These are phyloP conservation scores for Camponotus vicinus DNA, from an alignment of 1,140 invertebrate species.

Conservation along the genomic window DNA sequence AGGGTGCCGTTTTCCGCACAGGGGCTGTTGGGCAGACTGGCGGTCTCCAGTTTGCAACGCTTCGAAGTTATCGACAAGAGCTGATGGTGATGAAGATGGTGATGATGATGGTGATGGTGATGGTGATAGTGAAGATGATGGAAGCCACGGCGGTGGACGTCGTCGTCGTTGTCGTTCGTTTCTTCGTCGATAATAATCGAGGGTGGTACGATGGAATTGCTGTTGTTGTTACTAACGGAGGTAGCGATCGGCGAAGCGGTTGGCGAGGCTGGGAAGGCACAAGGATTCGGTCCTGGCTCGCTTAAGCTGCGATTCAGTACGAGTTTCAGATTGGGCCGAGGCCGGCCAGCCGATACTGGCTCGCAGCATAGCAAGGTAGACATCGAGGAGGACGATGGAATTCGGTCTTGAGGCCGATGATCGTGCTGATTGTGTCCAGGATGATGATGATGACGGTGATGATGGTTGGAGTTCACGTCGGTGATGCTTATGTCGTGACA, in stretches of 20 bases:
- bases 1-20: conserved; percentile 87
- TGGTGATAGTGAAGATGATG: conserved; percentile 70
- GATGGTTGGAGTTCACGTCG: conserved; percentile 68
- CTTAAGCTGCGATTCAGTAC: conserved; percentile 88
- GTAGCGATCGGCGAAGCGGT: conserved; percentile 70
- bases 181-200: conserved; percentile 48
- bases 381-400: conserved; percentile 76
- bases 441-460: conserved; percentile 33
- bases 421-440: conserved; percentile 37
- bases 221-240: conserved; percentile 64
- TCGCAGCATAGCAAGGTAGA: conserved; percentile 86
- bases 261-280: conserved; percentile 67
- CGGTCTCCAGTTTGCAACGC: conserved; percentile 87
- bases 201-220: conserved; percentile 43
- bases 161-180: conserved; percentile 50
- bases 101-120: conserved; percentile 69
- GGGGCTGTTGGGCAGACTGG: conserved; percentile 87
- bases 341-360: conserved; percentile 83
- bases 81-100: conserved; percentile 70
- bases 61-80: conserved; percentile 82
- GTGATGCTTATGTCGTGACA: conserved; percentile 71
- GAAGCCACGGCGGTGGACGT: conserved; percentile 51
- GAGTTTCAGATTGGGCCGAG: conserved; percentile 88
- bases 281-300: conserved; percentile 86
- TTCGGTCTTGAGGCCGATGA: conserved; percentile 33